These are phyloP conservation scores for Equus quagga DNA, from an alignment of 2,113 vertebrate species.

Conservation along the genomic window DNA sequence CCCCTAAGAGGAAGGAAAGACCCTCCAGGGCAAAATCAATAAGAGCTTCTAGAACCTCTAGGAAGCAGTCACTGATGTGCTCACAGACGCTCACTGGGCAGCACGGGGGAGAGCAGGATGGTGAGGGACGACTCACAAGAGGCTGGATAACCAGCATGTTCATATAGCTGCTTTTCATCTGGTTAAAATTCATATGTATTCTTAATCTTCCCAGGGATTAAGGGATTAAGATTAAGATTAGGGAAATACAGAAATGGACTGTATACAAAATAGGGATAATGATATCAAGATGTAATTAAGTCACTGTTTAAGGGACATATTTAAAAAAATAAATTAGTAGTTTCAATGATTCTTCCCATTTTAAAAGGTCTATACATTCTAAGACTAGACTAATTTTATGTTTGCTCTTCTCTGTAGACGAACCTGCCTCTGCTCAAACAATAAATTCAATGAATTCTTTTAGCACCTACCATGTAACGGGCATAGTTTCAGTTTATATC, in stretches of 20 bases:
- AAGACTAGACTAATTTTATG: background rate
- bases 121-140: background rate
- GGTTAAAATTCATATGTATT: background rate
- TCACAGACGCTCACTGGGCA: background rate
- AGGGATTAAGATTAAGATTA: too few relatives aligned
- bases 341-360: background rate
- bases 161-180: background rate
- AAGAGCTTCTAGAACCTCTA: background rate
- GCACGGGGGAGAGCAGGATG: rapidly evolving
- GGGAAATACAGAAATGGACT: background rate
- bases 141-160: background rate
- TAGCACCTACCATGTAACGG: background rate
- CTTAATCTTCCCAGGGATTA: background rate
- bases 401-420: background rate
- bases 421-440: background rate
- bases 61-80: background rate
- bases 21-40: background rate
- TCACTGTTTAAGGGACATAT: background rate
- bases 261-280: background rate
- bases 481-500: background rate
- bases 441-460: background rate
- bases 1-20: background rate
- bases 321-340: background rate
- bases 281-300: background rate
- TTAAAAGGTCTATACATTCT: background rate